Evolutionary conservation across 2,888 invertebrate species (phyloP).

Genomic region (Cantharis flavilabris): DNA sequence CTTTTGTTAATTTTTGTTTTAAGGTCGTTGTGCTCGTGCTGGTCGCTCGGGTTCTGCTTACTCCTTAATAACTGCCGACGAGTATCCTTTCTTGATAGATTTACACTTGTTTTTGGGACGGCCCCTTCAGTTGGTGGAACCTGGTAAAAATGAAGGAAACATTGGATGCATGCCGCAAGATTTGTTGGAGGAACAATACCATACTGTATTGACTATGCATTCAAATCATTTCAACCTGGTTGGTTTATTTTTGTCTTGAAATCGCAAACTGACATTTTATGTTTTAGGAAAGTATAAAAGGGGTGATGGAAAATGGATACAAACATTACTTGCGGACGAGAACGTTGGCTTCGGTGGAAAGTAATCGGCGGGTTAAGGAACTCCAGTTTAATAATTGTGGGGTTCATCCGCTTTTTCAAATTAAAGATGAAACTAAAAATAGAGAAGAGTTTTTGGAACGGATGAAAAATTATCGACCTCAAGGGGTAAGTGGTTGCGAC

Average conservation of each 20-base stretch:
- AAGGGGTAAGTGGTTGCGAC: conserved; percentile 62
- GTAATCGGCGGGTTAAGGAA: conserved; percentile 83
- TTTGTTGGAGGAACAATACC: conserved; percentile 81
- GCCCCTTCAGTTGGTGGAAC: conserved; percentile 64
- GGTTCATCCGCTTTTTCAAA: conserved; percentile 67
- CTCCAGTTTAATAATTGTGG: conserved; percentile 61
- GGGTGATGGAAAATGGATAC: conserved; percentile 87
- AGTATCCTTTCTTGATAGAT: conserved; percentile 91
- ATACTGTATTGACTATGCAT: conserved; percentile 76
- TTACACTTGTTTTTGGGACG: conserved; percentile 90
- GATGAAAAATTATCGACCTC: conserved; percentile 78
- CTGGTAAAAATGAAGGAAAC: conserved; percentile 60
- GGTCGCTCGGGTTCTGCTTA: conserved; percentile 91
- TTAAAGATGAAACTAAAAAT: conserved; percentile 44
- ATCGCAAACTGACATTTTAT: background rate
- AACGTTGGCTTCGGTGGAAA: conserved; percentile 87
- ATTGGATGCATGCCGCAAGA: conserved; percentile 83
- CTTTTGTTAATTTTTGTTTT: conserved; percentile 11
- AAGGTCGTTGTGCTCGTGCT: conserved; percentile 92
- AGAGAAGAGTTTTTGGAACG: conserved; percentile 61
- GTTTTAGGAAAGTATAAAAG: conserved; percentile 64
- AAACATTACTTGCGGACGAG: conserved; percentile 87
- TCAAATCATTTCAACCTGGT: conserved; percentile 77
- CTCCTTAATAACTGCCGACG: conserved; percentile 88
- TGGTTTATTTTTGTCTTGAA: conserved; percentile 43